A percentile compares a stretch with the other conserved stretches of the same genome.
Conservation (phyloP, 2,113 vertebrate species). For the Isichthys henryi region DNA sequence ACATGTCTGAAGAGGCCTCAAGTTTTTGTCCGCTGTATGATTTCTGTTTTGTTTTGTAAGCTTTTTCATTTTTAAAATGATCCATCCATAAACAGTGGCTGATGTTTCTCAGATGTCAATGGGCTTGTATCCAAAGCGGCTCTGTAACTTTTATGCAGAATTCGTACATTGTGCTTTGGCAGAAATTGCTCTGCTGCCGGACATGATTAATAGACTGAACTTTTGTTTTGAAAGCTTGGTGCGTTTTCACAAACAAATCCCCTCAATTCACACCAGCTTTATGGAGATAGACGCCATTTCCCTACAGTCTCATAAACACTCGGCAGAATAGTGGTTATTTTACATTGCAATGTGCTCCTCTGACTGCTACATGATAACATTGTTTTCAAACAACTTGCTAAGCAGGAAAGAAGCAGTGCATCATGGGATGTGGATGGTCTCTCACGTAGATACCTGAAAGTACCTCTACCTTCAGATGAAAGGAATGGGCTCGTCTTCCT, state of each 20-base stretch:
- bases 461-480: neutral
- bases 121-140: neutral
- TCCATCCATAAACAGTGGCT: neutral
- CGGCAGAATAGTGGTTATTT: neutral
- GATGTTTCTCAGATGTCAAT: neutral
- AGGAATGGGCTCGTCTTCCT: neutral
- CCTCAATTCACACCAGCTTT: neutral
- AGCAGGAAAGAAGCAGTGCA: neutral
- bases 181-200: neutral
- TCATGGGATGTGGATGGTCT: neutral
- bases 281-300: neutral
- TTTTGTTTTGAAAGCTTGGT: neutral
- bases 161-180: neutral
- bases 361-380: neutral
- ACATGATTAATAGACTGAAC: neutral
- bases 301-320: neutral
- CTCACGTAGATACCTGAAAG: neutral
- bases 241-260: neutral
- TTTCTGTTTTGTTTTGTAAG: neutral
- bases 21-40: neutral
- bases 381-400: neutral
- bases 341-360: neutral
- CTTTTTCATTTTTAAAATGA: neutral
- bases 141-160: neutral
- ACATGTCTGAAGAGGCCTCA: neutral